Conservation (phyloP, 1,140 invertebrate species). For the Drosophila funebris region DNA sequence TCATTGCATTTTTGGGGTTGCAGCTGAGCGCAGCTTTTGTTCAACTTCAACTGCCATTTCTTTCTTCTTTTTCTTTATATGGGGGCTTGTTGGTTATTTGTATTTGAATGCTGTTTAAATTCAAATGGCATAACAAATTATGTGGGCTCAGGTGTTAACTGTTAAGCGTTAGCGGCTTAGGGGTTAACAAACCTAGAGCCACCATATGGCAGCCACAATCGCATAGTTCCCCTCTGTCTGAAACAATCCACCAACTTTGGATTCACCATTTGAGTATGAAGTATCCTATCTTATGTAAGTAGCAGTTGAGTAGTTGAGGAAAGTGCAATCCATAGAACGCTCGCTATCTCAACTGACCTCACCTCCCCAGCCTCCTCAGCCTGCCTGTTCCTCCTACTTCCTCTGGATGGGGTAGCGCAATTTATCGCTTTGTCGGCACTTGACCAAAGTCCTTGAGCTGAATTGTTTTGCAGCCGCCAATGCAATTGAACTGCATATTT, state of each 20-base stretch:
- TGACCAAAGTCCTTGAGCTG: conserved; percentile 70
- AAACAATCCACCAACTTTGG: background rate
- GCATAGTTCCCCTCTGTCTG: background rate
- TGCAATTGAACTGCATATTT: conserved; percentile 80
- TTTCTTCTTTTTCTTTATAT: conserved; percentile 39
- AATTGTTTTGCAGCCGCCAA: conserved; percentile 58
- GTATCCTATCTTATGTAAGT: conserved; percentile 1
- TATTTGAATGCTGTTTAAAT: conserved; percentile 67
- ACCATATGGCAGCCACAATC: conserved; percentile 32
- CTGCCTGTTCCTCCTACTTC: background rate
- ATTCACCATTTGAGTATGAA: background rate
- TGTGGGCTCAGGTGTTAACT: conserved; percentile 78
- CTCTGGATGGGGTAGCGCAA: background rate
- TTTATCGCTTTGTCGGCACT: conserved; percentile 72
- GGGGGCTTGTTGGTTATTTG: conserved; percentile 64
- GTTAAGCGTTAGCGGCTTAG: conserved; percentile 42
- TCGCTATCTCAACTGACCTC: background rate
- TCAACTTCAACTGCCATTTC: conserved; percentile 21
- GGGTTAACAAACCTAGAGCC: conserved; percentile 72
- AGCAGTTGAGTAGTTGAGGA: background rate
- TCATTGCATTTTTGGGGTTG: conserved; percentile 55
- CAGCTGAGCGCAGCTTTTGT: conserved; percentile 63
- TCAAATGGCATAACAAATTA: conserved; percentile 80
- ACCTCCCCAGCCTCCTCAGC: background rate
- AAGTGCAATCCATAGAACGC: background rate